Percentiles rank a stretch among this genome's conserved stretches.
Conservation (phyloP, 2,797 vertebrate genomes). For the Coracias cyanogaster region DNA sequence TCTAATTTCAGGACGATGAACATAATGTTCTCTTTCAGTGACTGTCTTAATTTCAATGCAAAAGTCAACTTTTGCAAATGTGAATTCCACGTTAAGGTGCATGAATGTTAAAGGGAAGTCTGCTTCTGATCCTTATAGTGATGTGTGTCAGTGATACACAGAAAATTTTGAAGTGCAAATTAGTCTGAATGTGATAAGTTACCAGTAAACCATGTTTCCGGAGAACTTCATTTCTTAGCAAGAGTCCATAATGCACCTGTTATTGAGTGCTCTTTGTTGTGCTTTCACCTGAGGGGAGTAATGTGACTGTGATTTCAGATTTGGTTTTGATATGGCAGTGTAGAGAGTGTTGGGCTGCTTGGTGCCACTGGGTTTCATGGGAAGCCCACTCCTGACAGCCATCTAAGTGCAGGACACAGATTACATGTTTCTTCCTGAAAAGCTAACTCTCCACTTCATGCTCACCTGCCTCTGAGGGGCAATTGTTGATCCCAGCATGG, state of each 20-base stretch:
- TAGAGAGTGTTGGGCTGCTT: not conserved
- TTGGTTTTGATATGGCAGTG: not conserved
- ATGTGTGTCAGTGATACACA: not conserved
- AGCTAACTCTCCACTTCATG: accelerated
- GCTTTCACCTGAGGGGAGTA: not conserved
- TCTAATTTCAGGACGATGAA: not conserved
- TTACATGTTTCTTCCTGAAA: not conserved
- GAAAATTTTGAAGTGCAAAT: not conserved
- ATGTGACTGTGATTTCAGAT: not conserved
- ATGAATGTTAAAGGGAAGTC: not conserved
- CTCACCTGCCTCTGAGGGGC: not conserved
- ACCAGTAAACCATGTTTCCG: not conserved
- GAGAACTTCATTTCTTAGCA: not conserved
- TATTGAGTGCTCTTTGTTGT: not conserved
- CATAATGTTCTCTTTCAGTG: not conserved
- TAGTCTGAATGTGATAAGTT: not conserved
- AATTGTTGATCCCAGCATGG: not conserved
- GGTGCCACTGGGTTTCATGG: not conserved
- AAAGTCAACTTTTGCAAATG: not conserved
- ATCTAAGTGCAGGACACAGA: not conserved
- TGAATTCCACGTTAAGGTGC: not conserved
- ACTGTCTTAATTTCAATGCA: not conserved
- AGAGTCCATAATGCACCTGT: not conserved
- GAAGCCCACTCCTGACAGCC: not conserved
- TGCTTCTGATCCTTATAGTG: not conserved